Conservation (phyloP, 1,140 invertebrate genomes). For the Neodiprion lecontei region DNA sequence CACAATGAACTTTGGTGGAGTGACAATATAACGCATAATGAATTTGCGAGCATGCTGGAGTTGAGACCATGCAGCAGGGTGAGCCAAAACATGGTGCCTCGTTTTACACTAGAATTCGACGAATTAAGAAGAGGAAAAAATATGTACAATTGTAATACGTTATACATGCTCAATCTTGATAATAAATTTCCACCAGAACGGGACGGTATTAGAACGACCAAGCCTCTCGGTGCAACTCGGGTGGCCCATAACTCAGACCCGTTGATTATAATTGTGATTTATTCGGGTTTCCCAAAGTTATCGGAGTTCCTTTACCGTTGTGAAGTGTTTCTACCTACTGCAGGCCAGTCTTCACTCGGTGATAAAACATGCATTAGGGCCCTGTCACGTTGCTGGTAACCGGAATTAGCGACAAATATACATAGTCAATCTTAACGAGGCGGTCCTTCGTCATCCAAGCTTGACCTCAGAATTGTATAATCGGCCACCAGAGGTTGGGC, state of each 20-base stretch:
- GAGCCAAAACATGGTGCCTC: too few species aligned
- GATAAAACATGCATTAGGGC: conserved; percentile 37
- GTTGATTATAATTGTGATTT: conserved; percentile 52
- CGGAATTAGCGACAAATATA: conserved; percentile 1
- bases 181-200: conserved; percentile 1
- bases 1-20: too few species aligned
- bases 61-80: too few species aligned
- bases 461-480: background rate
- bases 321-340: conserved; percentile 15
- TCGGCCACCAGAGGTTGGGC: background rate
- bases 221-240: conserved; percentile 25
- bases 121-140: too few species aligned
- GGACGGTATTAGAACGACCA: background rate
- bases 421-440: background rate
- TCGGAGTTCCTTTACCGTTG: background rate
- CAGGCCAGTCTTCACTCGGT: conserved; percentile 22
- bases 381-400: conserved; percentile 17
- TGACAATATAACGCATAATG: too few species aligned
- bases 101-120: too few species aligned
- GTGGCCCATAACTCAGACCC: conserved; percentile 42
- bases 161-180: background rate
- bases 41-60: too few species aligned
- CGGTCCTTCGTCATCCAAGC: background rate
- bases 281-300: conserved; percentile 26
- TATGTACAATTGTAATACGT: too few species aligned